Percentiles rank a stretch among this genome's conserved stretches.
Evolutionary conservation across 2,113 vertebrate species (phyloP).

Genomic region (Menura novaehollandiae): DNA sequence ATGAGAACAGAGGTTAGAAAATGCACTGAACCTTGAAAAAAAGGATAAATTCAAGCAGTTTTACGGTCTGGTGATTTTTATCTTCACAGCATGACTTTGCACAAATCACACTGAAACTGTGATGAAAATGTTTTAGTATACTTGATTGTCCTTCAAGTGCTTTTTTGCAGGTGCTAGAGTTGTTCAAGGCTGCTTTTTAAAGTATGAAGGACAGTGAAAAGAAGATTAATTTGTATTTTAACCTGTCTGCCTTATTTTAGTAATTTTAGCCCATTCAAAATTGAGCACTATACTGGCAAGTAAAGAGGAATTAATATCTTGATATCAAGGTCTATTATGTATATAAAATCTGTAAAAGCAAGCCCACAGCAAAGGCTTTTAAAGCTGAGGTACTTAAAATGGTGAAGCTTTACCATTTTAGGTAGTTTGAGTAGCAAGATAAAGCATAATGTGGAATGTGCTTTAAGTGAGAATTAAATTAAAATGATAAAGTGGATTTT

Average conservation of each 20-base stretch:
- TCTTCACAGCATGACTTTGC: constrained; percentile 23
- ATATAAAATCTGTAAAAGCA: neutral
- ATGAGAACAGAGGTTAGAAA: constrained; percentile 14
- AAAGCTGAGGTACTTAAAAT: neutral
- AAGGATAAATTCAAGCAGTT: constrained; percentile 14
- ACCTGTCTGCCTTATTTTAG: neutral
- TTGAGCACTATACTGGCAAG: neutral
- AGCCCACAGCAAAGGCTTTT: neutral
- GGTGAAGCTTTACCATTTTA: neutral
- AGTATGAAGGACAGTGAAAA: neutral
- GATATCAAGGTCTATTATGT: neutral
- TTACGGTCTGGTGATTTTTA: constrained; percentile 28
- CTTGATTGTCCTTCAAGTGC: neutral
- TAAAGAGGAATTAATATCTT: neutral
- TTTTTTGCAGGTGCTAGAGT: neutral
- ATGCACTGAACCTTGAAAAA: constrained; percentile 14
- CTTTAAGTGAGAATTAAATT: neutral
- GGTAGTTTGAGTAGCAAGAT: neutral
- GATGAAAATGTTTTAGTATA: neutral
- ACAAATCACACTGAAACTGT: neutral
- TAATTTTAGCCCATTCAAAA: neutral
- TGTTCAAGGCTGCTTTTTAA: neutral
- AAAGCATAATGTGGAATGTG: neutral
- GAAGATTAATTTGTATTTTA: neutral
- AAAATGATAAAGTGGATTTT: neutral